These are phyloP conservation scores for Redunca redunca DNA, from an alignment of 2,113 vertebrate species.

Conservation along the genomic window DNA sequence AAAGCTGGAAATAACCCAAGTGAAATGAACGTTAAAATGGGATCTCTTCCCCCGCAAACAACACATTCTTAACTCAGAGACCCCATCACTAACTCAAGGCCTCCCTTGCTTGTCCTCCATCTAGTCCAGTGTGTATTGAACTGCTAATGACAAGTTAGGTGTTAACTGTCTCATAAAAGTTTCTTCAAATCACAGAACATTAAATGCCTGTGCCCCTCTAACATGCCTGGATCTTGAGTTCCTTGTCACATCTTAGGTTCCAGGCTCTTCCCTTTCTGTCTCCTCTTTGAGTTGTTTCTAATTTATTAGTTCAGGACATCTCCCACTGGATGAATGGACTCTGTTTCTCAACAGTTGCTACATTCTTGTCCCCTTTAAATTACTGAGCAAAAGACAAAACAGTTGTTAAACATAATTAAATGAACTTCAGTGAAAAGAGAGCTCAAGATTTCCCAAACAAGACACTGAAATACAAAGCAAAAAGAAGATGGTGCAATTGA, in stretches of 20 bases:
- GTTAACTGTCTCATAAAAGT: constrained; percentile 23
- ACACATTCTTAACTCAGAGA: not conserved
- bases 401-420: not conserved
- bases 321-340: not conserved
- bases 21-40: not conserved
- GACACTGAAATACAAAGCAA: not conserved
- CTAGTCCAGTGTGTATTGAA: not conserved
- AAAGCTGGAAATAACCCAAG: not conserved
- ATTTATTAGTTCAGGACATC: not conserved
- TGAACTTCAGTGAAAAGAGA: constrained; percentile 14
- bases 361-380: constrained; percentile 5
- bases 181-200: not conserved
- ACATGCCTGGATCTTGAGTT: not conserved
- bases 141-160: constrained; percentile 33
- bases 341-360: not conserved
- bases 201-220: not conserved
- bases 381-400: constrained; percentile 15
- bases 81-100: not conserved
- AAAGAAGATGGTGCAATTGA: not conserved
- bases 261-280: not conserved
- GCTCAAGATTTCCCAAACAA: constrained; percentile 14
- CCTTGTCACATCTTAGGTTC: not conserved
- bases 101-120: not conserved
- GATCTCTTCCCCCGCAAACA: not conserved
- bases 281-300: not conserved